Base-by-base conservation (phyloP, 2,797 vertebrate genomes). In the Labroides dimidiatus region DNA sequence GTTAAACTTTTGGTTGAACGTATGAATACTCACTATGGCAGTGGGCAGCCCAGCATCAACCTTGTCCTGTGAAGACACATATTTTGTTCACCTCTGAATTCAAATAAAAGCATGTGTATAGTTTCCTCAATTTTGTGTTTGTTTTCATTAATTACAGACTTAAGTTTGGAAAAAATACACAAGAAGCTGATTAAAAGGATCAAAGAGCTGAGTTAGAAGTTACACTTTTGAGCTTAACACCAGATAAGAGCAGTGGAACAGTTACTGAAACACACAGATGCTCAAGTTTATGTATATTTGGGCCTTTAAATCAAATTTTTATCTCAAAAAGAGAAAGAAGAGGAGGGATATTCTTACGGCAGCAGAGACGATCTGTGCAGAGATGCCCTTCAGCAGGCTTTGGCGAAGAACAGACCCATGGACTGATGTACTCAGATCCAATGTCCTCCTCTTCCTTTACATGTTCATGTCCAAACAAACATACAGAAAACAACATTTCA, bases 1-100 rank as follows among this genome's bases (percentile, higher is more conserved):
- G n/a, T 0, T 59, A 5, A 39, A 42, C 23, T 63, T 5, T 54
- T 14, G 6, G n/a, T 13, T 37, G 2, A 59, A 50, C 16, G 37
- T 39, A 56, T 1, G 1, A 47, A 67, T 89, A 95, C 98, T 97
- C 90, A 99, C 97, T 82, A 99, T 96, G 55, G 98, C 97, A 73
- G 98, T 99, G 8, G 98, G 98, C 63, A 98, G 93, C 48, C 98
- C 98, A 81, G 98, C 97, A 89, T 99, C 97, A 63, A 99, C 97
- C 93, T 97, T 99, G 88, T 99, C 97, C 98, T 99, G 85, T 33
- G 24, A 12, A 42, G 66, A 82, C 0, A 59, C 0, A 85, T 7
- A 42, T 14, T 27, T 56, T 45, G 30, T 33, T 33, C 8, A 33
- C 5, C 23, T 9, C 19, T 69, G n/a, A 19, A 17, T 45, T 3